Base-by-base conservation (phyloP, 2,797 vertebrate genomes). In the Danio choprae region DNA sequence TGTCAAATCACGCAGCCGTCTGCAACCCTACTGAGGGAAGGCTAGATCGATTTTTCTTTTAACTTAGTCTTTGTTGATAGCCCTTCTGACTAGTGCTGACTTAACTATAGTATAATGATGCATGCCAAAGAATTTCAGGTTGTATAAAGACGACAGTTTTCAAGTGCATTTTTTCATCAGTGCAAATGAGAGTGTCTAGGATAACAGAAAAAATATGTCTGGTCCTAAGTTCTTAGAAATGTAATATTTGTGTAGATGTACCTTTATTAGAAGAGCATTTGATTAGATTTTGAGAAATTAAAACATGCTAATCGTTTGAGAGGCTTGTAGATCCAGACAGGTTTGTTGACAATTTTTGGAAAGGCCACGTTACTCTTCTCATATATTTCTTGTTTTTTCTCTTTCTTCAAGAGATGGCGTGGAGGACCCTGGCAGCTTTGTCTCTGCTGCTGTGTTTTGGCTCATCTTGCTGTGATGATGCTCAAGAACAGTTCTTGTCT, bases 321-420 rank as follows among this genome's bases (percentile, higher is more conserved):
- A 43, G 11, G 12, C 8, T 29, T 29, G 29, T n/a, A n/a, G 9
- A 51, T 51, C 15, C 29, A 38, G 3, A n/a, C 20, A 48, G 8
- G 20, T 68, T 48, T 50, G 2, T 18, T 48, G 20, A 15, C 3
- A 2, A 38, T 20, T 50, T 48, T 29, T 67, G 2, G 12, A 67
- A 8, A 51, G 20, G 20, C 20, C 5, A 67, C 46, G 7, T 48
- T 3, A 3, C 29, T 4, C 7, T 0, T 2, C 7, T 67, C 6
- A 4, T 9, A 22, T 15, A 7, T 16, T 20, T 46, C 38, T 67
- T 48, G 22, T 68, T 69, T 51, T 69, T 10, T 56, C n/a, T 60
- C 3, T 71, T 77, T 77, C 38, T 64, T 60, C 29, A 55, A 93
- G 91, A 87, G 80, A 94, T 93, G 92, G 89, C 82, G 83, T 76